phyloP scores from a whole-genome alignment of 2,888 invertebrate genomes.

The Lycophotia porphyrea region DNA sequence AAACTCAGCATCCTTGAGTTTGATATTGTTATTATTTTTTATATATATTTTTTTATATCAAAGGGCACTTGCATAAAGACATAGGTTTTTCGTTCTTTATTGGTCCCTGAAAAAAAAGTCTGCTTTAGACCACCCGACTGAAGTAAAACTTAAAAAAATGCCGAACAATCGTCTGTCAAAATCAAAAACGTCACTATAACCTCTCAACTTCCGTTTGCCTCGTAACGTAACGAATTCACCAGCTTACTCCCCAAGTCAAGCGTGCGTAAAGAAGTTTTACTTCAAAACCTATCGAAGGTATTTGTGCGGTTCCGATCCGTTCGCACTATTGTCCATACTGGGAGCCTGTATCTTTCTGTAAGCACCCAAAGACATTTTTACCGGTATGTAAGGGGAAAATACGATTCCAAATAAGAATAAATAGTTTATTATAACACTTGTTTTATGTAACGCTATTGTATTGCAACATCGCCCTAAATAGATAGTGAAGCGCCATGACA shows the following conservation, averaged over 20 bases:
- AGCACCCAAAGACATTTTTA: neutral
- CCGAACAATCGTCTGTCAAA: no score
- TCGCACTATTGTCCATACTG: neutral
- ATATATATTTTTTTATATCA: neutral
- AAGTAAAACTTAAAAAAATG: no score
- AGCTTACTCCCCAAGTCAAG: no score
- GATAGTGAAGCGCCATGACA: conserved; percentile 50
- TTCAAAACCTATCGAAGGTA: neutral
- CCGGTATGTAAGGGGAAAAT: neutral
- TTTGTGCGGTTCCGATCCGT: neutral
- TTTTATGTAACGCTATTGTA: conserved; percentile 24
- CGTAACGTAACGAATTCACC: no score
- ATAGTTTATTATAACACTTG: neutral
- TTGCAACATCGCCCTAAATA: conserved; percentile 52
- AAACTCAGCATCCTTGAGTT: neutral
- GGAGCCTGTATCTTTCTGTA: neutral
- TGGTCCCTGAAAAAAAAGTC: neutral
- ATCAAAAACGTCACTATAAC: no score
- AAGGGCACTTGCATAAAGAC: neutral
- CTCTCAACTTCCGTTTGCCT: no score
- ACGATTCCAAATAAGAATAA: conserved; percentile 1
- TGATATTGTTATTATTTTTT: neutral
- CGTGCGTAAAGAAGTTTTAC: no score
- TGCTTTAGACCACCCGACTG: no score
- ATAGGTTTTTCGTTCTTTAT: neutral